phyloP scores from a whole-genome alignment of 2,113 vertebrate species.

The Sialia sialis region DNA sequence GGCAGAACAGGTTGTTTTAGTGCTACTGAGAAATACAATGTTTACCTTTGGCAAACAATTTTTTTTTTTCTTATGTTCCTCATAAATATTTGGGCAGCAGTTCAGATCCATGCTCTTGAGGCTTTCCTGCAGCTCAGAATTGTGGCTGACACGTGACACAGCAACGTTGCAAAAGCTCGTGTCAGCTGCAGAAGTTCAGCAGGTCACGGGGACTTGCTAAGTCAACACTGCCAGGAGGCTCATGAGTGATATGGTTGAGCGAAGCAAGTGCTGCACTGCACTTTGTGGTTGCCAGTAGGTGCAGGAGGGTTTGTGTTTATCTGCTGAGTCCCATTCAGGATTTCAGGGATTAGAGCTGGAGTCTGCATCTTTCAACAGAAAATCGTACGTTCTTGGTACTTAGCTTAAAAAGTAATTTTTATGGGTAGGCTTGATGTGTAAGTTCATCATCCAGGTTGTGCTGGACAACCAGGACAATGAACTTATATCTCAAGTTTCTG shows the following conservation, averaged over 20 bases:
- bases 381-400: neutral
- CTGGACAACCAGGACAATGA: neutral
- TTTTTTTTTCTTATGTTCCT: neutral
- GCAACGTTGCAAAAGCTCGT: neutral
- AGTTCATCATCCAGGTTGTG: neutral
- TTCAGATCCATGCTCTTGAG: neutral
- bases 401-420: neutral
- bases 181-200: conserved; percentile 14
- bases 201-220: neutral
- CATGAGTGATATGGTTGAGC: neutral
- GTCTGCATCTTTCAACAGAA: neutral
- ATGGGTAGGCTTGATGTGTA: neutral
- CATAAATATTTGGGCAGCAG: neutral
- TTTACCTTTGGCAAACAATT: neutral
- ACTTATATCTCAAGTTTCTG: neutral
- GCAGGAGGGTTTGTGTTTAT: neutral
- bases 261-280: neutral
- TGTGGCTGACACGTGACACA: neutral
- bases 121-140: neutral
- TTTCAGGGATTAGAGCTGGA: neutral
- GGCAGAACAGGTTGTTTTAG: conserved; percentile 13
- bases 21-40: neutral
- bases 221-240: neutral
- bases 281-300: neutral
- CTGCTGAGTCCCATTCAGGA: neutral